Evolutionary conservation across 30 jellyfish, hydroid and myxozoan genomes (phyloP).

Genomic region (Cassiopea xamachana): DNA sequence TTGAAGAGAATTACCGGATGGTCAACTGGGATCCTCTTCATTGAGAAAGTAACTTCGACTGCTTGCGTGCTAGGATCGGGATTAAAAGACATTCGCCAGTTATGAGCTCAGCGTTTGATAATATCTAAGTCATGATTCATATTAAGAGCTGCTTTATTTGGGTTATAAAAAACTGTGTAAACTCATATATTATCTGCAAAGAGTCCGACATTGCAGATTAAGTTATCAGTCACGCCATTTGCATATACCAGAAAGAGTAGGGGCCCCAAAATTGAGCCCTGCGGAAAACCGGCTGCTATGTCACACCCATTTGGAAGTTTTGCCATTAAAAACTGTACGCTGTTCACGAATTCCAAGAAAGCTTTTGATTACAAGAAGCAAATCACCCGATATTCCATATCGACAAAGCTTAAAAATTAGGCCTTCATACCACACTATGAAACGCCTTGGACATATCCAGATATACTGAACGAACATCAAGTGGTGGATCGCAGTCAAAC

Average conservation of each 20-base stretch:
- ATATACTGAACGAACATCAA: conserved; percentile 1
- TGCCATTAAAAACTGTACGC: conserved; percentile 15
- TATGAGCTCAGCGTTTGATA: conserved; percentile 32
- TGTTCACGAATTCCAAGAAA: background rate
- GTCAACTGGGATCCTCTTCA: conserved; percentile 7
- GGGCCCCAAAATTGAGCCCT: conserved; percentile 9
- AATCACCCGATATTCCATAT: conserved; percentile 16
- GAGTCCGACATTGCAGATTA: conserved; percentile 4
- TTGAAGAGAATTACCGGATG: conserved; percentile 9
- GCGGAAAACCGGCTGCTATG: conserved; percentile 19
- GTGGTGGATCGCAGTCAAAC: background rate
- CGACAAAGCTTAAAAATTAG: background rate
- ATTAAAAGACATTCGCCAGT: conserved; percentile 34
- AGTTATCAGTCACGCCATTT: background rate
- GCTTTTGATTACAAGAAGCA: background rate
- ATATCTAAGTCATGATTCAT: conserved; percentile 36
- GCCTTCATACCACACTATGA: conserved; percentile 1
- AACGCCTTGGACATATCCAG: conserved; percentile 1
- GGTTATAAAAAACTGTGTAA: conserved; percentile 12
- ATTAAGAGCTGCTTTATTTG: conserved; percentile 11
- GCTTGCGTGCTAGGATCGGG: conserved; percentile 21
- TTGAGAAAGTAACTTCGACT: conserved; percentile 34
- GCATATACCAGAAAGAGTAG: background rate
- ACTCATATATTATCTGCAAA: conserved; percentile 11
- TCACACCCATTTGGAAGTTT: background rate